Base-by-base conservation (phyloP, 2,888 invertebrate species). In the Rhogogaster chlorosoma region DNA sequence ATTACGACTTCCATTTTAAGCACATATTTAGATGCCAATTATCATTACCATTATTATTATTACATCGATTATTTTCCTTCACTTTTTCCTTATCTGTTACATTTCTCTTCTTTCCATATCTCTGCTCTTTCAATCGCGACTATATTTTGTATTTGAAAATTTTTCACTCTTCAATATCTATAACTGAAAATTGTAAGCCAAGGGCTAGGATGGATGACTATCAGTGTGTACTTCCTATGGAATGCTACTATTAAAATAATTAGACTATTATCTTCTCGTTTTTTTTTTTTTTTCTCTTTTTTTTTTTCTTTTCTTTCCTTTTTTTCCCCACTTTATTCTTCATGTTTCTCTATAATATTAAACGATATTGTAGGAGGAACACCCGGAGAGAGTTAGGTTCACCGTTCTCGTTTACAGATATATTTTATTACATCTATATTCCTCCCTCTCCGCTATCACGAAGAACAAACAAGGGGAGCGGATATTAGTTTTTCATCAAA, bases 171-270 rank as follows among this genome's bases (percentile, higher is more conserved):
- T 75, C 45, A 53, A 61, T n/a, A n/a, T 80, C 22, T 38, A 61
- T 42, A 57, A 61, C 67, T 70, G 83, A 87, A 87, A 88, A 88
- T 85, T 86, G 88, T 88, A 88, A 84, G 57, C 85, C 86, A 70
- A 87, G 87, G 89, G 90, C 88, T 89, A 90, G 89, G 89, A 88
- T 90, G 90, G 89, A 89, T 91, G 90, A 91, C 90, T 91, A 91
- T 91, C 87, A 88, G 88, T 87, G 88, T 89, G 87, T 90, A 89
- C 87, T 90, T 89, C 85, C 89, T 91, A 90, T 91, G 91, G 91
- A 91, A 92, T 92, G 92, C 91, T 92, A 92, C 90, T 91, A 90
- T 90, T 88, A 88, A 88, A 89, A 87, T 88, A 88, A 90, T 88
- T 87, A 88, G 84, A 80, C 85, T 85, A 83, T 83, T 75, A 42